Evolutionary conservation across 2,113 vertebrate species (phyloP).

Genomic region (Anguilla japonica): DNA sequence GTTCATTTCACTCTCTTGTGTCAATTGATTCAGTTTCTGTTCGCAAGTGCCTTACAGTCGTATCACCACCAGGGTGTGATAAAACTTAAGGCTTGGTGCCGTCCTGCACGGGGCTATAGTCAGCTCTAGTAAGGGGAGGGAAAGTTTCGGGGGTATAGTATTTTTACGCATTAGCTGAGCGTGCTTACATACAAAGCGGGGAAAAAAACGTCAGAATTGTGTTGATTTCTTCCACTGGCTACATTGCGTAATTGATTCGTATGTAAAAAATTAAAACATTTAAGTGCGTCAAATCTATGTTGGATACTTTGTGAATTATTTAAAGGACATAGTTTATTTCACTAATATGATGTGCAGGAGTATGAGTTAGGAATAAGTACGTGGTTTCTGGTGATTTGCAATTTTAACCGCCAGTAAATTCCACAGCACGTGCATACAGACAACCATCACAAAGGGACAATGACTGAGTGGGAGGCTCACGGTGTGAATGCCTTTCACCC

Average conservation of each 20-base stretch:
- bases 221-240: not conserved
- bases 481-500: constrained; percentile 16
- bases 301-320: not conserved
- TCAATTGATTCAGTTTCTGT: no score
- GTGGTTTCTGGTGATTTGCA: not conserved
- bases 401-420: not conserved
- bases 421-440: not conserved
- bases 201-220: not conserved
- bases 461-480: not conserved
- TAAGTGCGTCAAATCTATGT: not conserved
- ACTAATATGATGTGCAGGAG: not conserved
- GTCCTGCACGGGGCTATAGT: not conserved
- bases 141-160: not conserved
- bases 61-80: constrained; percentile 7
- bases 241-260: not conserved
- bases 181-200: not conserved
- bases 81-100: not conserved
- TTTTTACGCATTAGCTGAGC: not conserved
- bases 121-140: not conserved
- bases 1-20: not conserved
- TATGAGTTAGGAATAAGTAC: not conserved
- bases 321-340: not conserved
- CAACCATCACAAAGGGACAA: constrained; percentile 16
- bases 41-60: not conserved
- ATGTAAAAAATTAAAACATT: not conserved